Evolutionary conservation across 2,113 vertebrate species (phyloP).

Genomic region (Erpornis zantholeuca): DNA sequence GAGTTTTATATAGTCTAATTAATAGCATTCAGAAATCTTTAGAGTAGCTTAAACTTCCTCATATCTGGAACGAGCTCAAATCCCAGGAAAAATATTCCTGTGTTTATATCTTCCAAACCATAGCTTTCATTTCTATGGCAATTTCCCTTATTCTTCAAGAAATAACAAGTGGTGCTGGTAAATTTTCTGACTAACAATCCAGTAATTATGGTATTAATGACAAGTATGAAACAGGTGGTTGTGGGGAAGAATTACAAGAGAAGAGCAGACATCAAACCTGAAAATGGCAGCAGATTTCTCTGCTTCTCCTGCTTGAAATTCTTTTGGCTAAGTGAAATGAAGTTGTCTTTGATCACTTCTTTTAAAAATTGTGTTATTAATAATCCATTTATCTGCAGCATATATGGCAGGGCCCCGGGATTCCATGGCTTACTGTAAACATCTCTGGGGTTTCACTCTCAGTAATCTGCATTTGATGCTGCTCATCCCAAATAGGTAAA

Average conservation of each 20-base stretch:
- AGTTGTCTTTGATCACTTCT: neutral
- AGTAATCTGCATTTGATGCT: neutral
- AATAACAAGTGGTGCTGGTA: slow-evolving; percentile 10
- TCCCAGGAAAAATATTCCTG: neutral
- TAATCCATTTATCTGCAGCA: slow-evolving; percentile 17
- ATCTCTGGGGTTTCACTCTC: neutral
- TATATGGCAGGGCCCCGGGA: neutral
- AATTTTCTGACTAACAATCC: slow-evolving; percentile 38
- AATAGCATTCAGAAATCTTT: neutral
- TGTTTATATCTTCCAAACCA: neutral
- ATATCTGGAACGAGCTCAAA: slow-evolving; percentile 6
- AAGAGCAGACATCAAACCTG: neutral
- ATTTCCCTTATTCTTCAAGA: neutral
- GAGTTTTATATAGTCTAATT: slow-evolving; percentile 11
- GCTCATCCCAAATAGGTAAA: neutral
- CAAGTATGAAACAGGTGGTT: neutral
- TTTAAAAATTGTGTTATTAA: neutral
- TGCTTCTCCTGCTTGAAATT: neutral
- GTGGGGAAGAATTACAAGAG: neutral
- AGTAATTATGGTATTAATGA: slow-evolving; percentile 11
- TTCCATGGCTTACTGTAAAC: neutral
- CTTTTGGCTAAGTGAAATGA: slow-evolving; percentile 20
- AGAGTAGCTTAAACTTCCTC: neutral
- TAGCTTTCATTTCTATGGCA: neutral
- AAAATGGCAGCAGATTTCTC: slow-evolving; percentile 23